A percentile compares a stretch with the other conserved stretches of the same genome.
Conservation (phyloP, 2,797 vertebrate species). For the Peromyscus nudipes region DNA sequence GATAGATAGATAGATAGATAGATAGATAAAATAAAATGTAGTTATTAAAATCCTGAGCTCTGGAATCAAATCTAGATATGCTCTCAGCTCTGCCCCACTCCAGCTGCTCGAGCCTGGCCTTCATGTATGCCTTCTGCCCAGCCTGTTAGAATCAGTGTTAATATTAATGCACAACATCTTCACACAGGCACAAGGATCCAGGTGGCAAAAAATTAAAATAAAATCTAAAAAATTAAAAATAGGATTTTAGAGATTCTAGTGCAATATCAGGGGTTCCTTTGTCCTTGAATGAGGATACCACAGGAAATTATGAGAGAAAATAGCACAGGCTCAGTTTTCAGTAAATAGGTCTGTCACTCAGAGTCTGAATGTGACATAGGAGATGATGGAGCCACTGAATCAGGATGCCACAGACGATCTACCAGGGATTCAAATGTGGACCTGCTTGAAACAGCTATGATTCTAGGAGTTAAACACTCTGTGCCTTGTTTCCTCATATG, state of each 20-base stretch:
- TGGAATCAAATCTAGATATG: background rate
- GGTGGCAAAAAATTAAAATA: background rate
- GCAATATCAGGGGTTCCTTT: background rate
- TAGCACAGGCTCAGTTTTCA: background rate
- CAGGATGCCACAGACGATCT: no score
- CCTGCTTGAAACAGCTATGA: background rate
- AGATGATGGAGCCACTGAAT: rapidly evolving
- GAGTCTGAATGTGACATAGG: background rate
- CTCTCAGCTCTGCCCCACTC: background rate
- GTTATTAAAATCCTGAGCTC: background rate
- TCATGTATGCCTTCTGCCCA: background rate
- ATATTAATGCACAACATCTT: background rate
- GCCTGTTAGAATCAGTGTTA: background rate
- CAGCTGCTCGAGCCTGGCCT: background rate
- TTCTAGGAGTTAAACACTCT: background rate
- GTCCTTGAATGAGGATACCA: background rate
- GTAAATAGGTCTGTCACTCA: background rate
- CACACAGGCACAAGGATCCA: background rate
- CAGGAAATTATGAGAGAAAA: background rate
- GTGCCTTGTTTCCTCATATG: background rate
- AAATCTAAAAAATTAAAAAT: background rate
- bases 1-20: background rate
- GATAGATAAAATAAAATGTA: background rate
- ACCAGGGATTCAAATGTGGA: background rate
- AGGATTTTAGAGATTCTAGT: background rate